Evolutionary conservation across 1,140 invertebrate genomes (phyloP).

Genomic region (Magallana gigas): DNA sequence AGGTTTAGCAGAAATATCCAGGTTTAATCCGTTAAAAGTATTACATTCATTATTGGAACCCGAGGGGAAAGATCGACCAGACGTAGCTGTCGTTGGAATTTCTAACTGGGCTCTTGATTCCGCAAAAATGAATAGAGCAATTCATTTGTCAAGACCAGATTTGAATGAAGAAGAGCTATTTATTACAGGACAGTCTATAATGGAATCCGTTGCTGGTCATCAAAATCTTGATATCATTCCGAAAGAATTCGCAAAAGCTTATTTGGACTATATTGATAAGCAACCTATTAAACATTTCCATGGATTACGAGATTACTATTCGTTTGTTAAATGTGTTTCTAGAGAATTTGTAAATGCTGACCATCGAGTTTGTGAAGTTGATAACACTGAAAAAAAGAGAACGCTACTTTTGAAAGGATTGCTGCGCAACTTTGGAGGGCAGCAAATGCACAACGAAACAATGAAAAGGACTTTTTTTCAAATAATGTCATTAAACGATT

Average conservation of each 20-base stretch:
- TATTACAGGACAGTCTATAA: constrained; percentile 58
- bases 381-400: neutral
- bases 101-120: constrained; percentile 68
- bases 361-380: neutral
- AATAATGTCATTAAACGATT: neutral
- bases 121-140: constrained; percentile 68
- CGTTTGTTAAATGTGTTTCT: constrained; percentile 67
- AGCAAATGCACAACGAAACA: constrained; percentile 45
- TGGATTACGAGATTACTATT: constrained; percentile 70
- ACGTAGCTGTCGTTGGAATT: constrained; percentile 63
- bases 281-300: constrained; percentile 66
- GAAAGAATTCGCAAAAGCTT: constrained; percentile 59
- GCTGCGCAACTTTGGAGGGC: constrained; percentile 67
- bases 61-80: constrained; percentile 28
- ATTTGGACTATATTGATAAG: constrained; percentile 53
- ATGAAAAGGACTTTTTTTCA: neutral
- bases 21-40: constrained; percentile 61
- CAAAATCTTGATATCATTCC: constrained; percentile 36
- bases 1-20: constrained; percentile 60
- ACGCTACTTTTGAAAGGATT: constrained; percentile 53
- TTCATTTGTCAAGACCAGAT: constrained; percentile 63
- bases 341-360: constrained; percentile 20
- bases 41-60: constrained; percentile 63
- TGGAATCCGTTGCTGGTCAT: neutral
- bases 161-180: constrained; percentile 62